Conservation (phyloP, 1,140 invertebrate genomes). For the Temnothorax nylanderi region DNA sequence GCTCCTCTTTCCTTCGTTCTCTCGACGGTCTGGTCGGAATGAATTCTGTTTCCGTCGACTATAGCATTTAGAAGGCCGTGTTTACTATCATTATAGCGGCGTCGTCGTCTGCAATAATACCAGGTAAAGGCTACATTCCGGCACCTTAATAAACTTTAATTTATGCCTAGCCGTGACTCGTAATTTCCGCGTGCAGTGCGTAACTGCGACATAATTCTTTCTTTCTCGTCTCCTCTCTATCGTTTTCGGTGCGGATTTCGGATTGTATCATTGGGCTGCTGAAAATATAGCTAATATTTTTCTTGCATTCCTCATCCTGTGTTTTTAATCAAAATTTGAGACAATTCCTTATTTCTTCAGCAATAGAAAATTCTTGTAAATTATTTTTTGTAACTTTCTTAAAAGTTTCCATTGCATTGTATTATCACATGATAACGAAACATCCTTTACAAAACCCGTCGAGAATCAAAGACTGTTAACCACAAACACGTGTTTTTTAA, state of each 20-base stretch:
- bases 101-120: conserved; percentile 23
- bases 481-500: neutral
- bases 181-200: conserved; percentile 39
- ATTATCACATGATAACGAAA: neutral
- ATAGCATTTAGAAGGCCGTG: neutral
- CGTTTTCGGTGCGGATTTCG: neutral
- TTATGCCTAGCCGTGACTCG: conserved; percentile 24
- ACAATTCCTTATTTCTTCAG: neutral
- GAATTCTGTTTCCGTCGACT: conserved; percentile 5
- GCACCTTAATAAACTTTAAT: conserved; percentile 37
- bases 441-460: neutral
- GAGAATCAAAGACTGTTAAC: neutral
- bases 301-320: too few relatives aligned
- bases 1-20: neutral
- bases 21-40: neutral
- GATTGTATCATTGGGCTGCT: neutral
- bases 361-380: neutral
- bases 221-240: neutral
- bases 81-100: conserved; percentile 11
- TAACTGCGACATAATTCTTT: neutral
- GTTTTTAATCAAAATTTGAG: neutral
- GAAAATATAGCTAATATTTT: neutral
- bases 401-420: neutral
- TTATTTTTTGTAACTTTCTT: neutral
- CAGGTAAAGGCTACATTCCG: conserved; percentile 2